A percentile compares a stretch with the other conserved stretches of the same genome.
Conservation (phyloP, 2,113 vertebrate species). For the Sinocyclocheilus anophthalmus region DNA sequence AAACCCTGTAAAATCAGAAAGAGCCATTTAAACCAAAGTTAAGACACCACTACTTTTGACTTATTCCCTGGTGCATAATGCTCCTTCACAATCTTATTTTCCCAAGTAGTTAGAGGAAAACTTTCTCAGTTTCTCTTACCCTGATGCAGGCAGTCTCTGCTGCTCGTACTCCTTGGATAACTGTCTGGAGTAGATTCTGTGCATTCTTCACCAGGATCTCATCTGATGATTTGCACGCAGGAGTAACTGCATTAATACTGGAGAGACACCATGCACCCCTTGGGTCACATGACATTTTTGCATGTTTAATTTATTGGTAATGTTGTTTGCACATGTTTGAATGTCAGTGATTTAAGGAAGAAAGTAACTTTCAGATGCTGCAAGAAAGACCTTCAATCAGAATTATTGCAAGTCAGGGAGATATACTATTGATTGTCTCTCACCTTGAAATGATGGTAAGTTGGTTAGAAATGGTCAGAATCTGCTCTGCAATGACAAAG, state of each 20-base stretch:
- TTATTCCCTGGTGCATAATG: background rate
- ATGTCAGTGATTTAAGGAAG: background rate
- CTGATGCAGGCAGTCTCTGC: conserved; percentile 83
- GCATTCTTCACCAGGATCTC: conserved; percentile 90
- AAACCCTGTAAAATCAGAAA: conserved; percentile 75
- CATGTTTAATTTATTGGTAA: conserved; percentile 26
- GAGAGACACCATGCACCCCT: conserved; percentile 54
- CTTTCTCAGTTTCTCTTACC: conserved; percentile 62
- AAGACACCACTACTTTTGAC: background rate
- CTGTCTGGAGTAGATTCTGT: conserved; percentile 79
- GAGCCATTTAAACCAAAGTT: background rate
- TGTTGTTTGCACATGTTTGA: background rate
- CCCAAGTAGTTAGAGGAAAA: too few species aligned
- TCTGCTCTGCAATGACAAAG: conserved; percentile 75
- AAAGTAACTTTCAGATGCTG: background rate
- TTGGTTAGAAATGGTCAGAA: conserved; percentile 85
- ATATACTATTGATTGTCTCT: conserved; percentile 9
- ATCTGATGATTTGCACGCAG: conserved; percentile 82
- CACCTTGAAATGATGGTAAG: conserved; percentile 89
- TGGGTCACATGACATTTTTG: conserved; percentile 48
- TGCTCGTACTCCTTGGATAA: conserved; percentile 76
- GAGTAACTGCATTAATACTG: conserved; percentile 89
- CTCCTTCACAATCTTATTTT: background rate
- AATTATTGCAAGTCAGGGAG: background rate
- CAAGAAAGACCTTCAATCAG: background rate